Evolutionary conservation across 2,797 vertebrate species (phyloP).

Genomic region (Anguilla obscura): DNA sequence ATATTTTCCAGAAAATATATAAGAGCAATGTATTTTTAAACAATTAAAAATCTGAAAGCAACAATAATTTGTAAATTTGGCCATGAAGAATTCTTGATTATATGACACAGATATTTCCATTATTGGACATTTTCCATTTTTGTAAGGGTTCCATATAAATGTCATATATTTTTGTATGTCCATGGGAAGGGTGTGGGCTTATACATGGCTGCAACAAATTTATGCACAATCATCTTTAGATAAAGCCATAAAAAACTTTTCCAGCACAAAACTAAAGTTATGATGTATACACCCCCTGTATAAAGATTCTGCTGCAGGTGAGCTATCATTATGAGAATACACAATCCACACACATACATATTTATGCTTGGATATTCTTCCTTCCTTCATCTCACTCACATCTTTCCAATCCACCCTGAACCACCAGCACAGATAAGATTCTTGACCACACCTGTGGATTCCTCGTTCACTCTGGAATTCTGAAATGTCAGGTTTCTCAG

Average conservation of each 20-base stretch:
- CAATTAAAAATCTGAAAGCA: background rate
- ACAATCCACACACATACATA: background rate
- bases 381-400: background rate
- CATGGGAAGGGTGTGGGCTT: background rate
- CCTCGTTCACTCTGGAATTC: slow-evolving; percentile 21
- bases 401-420: background rate
- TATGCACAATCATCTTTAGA: background rate
- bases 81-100: background rate
- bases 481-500: background rate
- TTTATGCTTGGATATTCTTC: background rate
- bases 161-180: no score
- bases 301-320: background rate
- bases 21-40: background rate
- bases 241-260: background rate
- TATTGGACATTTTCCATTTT: background rate
- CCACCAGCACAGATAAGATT: background rate
- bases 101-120: background rate
- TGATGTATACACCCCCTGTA: background rate
- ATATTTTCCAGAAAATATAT: background rate
- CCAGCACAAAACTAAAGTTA: background rate
- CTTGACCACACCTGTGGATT: slow-evolving; percentile 26
- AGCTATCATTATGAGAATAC: background rate
- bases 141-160: background rate
- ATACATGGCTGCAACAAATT: background rate
- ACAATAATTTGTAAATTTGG: background rate